Evolutionary conservation across 2,888 invertebrate genomes (phyloP).

Genomic region (Coleophora deauratella): DNA sequence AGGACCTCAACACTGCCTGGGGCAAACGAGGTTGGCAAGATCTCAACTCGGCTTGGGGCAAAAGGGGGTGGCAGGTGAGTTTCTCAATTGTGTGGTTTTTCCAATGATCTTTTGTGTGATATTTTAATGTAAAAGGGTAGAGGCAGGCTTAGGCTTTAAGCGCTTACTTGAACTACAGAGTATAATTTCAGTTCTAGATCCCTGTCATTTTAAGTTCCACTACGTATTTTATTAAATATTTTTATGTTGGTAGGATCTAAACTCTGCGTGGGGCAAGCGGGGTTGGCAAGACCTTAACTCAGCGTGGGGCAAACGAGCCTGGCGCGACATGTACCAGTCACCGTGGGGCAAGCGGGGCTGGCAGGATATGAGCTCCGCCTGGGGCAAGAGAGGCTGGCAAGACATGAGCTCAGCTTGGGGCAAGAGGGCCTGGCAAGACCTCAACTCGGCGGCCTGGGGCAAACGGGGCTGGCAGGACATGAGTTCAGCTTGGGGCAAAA

Average conservation of each 20-base stretch:
- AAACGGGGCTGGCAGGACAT: conserved; percentile 47
- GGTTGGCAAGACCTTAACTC: conserved; percentile 72
- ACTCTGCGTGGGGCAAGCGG: conserved; percentile 73
- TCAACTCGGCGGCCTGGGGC: conserved; percentile 8
- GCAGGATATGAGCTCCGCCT: conserved; percentile 66
- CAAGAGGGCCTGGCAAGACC: conserved; percentile 35
- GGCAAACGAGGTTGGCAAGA: conserved; percentile 74
- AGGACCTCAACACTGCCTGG: conserved; percentile 57
- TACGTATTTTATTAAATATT: conserved; percentile 29
- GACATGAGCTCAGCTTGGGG: conserved; percentile 50
- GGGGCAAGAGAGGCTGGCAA: conserved; percentile 74
- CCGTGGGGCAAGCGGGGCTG: conserved; percentile 72
- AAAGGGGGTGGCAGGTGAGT: conserved; percentile 54
- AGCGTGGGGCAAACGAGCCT: conserved; percentile 76
- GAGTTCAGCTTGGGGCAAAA: conserved; percentile 55
- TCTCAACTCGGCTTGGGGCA: conserved; percentile 71
- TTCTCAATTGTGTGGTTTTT: conserved; percentile 43
- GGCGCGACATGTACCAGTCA: conserved; percentile 69
- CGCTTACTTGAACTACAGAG: conserved; percentile 72
- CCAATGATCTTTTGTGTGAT: too few species aligned
- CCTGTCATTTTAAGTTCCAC: too few species aligned
- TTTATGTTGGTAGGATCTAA: conserved; percentile 68
- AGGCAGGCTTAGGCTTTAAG: too few species aligned
- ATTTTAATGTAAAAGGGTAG: too few species aligned
- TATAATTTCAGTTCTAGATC: not conserved